phyloP scores from a whole-genome alignment of 2,888 invertebrate genomes.

The Lacanobia wlatinum region DNA sequence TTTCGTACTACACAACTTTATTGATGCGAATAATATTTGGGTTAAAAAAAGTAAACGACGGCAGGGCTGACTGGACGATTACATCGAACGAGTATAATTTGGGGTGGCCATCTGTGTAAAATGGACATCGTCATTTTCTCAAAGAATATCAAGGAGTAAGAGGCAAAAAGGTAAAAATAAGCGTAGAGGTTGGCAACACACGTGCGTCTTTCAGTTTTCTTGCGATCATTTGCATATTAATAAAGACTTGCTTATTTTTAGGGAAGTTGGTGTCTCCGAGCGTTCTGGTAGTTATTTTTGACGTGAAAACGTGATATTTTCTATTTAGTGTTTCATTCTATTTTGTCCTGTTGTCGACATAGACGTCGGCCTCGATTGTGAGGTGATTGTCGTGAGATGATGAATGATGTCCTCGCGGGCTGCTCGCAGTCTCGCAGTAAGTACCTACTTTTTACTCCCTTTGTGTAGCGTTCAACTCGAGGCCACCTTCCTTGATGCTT shows the following conservation, averaged over 20 bases:
- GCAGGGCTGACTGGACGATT: constrained; percentile 52
- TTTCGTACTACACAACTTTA: constrained; percentile 26
- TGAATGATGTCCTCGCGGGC: constrained; percentile 76
- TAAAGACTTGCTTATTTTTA: constrained; percentile 51
- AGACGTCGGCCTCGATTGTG: constrained; percentile 58
- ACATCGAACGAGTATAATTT: constrained; percentile 66
- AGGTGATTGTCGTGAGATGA: constrained; percentile 71
- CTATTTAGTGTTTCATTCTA: constrained; percentile 52
- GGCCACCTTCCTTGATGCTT: constrained; percentile 74
- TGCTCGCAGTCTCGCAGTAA: constrained; percentile 58
- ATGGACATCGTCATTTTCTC: constrained; percentile 68
- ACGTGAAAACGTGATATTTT: constrained; percentile 37
- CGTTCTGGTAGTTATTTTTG: constrained; percentile 23
- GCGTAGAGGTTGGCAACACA: constrained; percentile 51
- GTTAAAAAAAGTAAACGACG: constrained; percentile 62
- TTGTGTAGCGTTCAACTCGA: constrained; percentile 73
- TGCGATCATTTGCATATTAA: constrained; percentile 77
- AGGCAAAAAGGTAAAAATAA: constrained; percentile 66
- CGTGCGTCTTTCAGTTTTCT: constrained; percentile 70
- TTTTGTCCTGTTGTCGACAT: constrained; percentile 54
- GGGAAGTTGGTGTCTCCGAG: not conserved
- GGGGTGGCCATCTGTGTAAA: constrained; percentile 68
- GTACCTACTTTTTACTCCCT: constrained; percentile 75
- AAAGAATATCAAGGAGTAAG: constrained; percentile 62
- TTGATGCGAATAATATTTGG: constrained; percentile 59